Evolutionary conservation across 2,888 invertebrate species (phyloP).

Genomic region (Cosmorhoe ocellata): DNA sequence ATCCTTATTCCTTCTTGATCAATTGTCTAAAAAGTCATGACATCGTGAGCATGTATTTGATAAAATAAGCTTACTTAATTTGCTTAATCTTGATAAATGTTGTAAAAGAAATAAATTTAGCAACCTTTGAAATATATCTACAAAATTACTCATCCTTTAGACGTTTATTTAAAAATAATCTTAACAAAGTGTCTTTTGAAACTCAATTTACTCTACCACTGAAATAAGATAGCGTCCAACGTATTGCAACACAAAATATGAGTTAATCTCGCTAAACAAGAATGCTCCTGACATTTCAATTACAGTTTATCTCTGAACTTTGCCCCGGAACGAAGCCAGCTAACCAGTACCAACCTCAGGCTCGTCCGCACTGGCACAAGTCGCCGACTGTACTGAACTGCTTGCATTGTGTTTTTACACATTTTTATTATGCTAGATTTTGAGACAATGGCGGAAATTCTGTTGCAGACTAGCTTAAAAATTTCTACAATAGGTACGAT

Average conservation of each 20-base stretch:
- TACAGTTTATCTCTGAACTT: slow-evolving; percentile 62
- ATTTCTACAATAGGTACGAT: too few species aligned
- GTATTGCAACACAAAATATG: slow-evolving; percentile 37
- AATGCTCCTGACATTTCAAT: slow-evolving; percentile 69
- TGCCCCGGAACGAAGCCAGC: slow-evolving; percentile 33
- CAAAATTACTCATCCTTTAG: neutral
- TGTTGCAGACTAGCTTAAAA: too few species aligned
- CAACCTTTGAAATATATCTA: too few species aligned
- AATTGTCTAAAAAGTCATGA: too few species aligned
- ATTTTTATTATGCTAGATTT: too few species aligned
- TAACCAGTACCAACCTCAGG: slow-evolving; percentile 10
- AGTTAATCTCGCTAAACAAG: slow-evolving; percentile 40
- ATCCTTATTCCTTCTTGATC: too few species aligned
- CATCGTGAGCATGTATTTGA: too few species aligned
- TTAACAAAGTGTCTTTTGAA: slow-evolving; percentile 4
- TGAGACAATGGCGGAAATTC: too few species aligned
- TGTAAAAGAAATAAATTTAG: too few species aligned
- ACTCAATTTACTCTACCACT: slow-evolving; percentile 18
- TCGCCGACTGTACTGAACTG: neutral
- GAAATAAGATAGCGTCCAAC: slow-evolving; percentile 19
- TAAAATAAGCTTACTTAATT: too few species aligned
- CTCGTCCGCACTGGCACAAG: slow-evolving; percentile 2
- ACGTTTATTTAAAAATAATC: neutral
- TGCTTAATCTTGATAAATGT: too few species aligned
- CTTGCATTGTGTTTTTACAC: too few species aligned